Base-by-base conservation (phyloP, 2,888 invertebrate species). In the Agrypnus murinus region DNA sequence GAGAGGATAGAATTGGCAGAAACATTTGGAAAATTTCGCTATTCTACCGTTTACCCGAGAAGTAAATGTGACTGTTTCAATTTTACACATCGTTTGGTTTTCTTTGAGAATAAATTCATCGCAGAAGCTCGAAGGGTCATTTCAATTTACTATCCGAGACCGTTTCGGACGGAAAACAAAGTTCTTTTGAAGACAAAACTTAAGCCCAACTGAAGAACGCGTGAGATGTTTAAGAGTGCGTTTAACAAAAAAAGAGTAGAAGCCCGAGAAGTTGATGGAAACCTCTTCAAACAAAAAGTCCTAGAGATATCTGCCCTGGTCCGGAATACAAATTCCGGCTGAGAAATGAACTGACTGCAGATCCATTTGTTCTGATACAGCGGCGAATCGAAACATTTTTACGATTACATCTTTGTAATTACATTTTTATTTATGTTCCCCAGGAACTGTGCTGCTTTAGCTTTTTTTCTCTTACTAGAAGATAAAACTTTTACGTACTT, bases 221-320 rank as follows among this genome's bases (percentile, higher is more conserved):
- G 80, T 81, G 81, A 81, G 81, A 77, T 80, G 81, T 78, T 81
- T 82, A 81, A 80, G 79, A 78, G 80, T 79, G 77, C 78, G 80
- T 78, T 77, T 77, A 73, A 69, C 74, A 75, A 76, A 76, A n/a
- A 74, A 79, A 75, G 73, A 77, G 75, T 78, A 75, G 45, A 62
- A 43, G 38, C 38, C 77, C 77, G 78, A 78, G 65, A 71, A 71
- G 78, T 79, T 78, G 80, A 81, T 80, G 78, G 78, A 78, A 80
- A 80, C 79, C 78, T 78, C 80, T 77, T 77, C 76, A 78, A 79
- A 81, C 77, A 81, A 79, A 81, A 81, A 81, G 80, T 81, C 80
- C 81, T 80, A 74, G 74, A 80, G 80, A 79, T 78, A 80, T 78
- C 79, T 75, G 75, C 75, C 74, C 74, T 75, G 75, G 75, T 74